Base-by-base conservation (phyloP, 2,797 vertebrate species). In the Australoheros facetus region DNA sequence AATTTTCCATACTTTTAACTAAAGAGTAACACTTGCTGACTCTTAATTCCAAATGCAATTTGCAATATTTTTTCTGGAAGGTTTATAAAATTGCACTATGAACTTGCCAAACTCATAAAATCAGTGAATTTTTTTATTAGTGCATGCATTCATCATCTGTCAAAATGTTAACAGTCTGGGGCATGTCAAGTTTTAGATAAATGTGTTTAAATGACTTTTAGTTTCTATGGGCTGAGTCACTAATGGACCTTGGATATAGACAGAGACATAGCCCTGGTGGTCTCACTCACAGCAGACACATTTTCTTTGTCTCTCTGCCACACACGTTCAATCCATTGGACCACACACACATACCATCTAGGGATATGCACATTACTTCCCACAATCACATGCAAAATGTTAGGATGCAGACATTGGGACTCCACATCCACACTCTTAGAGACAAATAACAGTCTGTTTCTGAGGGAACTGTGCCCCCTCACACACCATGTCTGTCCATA, bases 261-360 rank as follows among this genome's bases (percentile, higher is more conserved):
- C 34, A 72, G 70, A 81, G 57, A 48, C 26, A 2, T 70, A 37
- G 3, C 48, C 57, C 10, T 30, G 79, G 87, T 87, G 85, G 85
- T 88, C 87, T 79, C 12, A 60, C 48, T 66, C 74, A 16, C 14
- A 55, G 32, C 56, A 53, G 45, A 77, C 58, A 73, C 59, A 73
- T 78, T 51, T 23, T 37, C 73, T 48, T 14, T 77, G 73, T 26
- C 26, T 55, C 23, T 80, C 30, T 55, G 70, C 48, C 37, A 54
- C 56, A 71, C 34, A 69, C 28, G n/a, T 54, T 66, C 42, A 77
- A 7, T 70, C 51, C 75, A 62, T 53, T 32, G 13, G 79, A 79
- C 81, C 83, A 84, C 88, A 83, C 79, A 82, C 57, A 71, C 14
- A 71, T 23, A 54, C 14, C 17, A 42, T 42, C 19, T 74, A 26